A percentile compares a stretch with the other conserved stretches of the same genome.
Evolutionary conservation across 1,140 invertebrate species (phyloP).

Genomic region (Periplaneta americana): DNA sequence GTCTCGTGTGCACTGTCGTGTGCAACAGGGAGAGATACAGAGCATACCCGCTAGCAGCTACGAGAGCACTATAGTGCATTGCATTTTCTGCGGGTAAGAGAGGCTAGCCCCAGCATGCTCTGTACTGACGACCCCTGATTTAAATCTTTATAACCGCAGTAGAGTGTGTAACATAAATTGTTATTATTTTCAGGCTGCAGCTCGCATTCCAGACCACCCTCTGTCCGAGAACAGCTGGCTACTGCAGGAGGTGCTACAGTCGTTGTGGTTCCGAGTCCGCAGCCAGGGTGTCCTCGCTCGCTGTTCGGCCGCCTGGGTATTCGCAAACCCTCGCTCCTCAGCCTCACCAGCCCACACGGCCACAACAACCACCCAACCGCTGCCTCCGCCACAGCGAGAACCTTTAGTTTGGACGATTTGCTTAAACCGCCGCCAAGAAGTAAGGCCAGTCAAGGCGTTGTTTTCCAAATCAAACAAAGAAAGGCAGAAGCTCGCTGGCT

Average conservation of each 20-base stretch:
- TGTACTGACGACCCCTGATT: too few relatives aligned
- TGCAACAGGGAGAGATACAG: too few relatives aligned
- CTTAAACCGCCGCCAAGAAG: slow-evolving; percentile 56
- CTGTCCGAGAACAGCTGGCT: slow-evolving; percentile 36
- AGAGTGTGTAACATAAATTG: too few relatives aligned
- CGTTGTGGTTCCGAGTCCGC: slow-evolving; percentile 26
- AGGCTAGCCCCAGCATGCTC: too few relatives aligned
- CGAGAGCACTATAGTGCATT: too few relatives aligned
- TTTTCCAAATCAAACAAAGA: neutral
- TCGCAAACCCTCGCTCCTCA: slow-evolving; percentile 71
- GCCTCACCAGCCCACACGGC: slow-evolving; percentile 56
- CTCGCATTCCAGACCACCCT: slow-evolving; percentile 23
- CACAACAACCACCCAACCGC: slow-evolving; percentile 20
- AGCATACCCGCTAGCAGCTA: too few relatives aligned
- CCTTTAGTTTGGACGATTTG: slow-evolving; percentile 77
- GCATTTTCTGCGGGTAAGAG: too few relatives aligned
- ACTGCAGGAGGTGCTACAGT: slow-evolving; percentile 4
- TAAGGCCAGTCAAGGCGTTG: slow-evolving; percentile 4
- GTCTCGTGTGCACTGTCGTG: too few relatives aligned
- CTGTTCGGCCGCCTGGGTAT: slow-evolving; percentile 70
- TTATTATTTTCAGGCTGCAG: slow-evolving; percentile 1
- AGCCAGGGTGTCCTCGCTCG: slow-evolving; percentile 46
- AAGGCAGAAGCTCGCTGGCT: neutral
- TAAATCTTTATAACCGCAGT: too few relatives aligned
- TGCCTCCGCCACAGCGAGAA: slow-evolving; percentile 48